phyloP scores from a whole-genome alignment of 2,888 invertebrate genomes.

The Gandaritis pyraliata region DNA sequence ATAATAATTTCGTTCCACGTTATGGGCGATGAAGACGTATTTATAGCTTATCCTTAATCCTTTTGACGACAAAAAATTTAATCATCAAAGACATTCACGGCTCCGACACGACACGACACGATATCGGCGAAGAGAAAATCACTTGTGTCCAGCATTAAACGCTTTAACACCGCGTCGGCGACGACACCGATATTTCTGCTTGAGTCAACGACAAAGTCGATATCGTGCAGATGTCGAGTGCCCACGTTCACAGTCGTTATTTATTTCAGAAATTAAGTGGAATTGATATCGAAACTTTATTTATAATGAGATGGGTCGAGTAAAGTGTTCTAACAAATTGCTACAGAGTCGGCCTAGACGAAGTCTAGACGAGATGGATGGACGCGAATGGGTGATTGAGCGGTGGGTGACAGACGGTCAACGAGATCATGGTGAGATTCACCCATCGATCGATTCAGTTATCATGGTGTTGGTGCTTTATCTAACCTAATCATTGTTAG shows the following conservation, averaged over 20 bases:
- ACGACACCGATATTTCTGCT: no score
- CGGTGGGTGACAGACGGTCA: constrained; percentile 9
- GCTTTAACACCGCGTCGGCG: no score
- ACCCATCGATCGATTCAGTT: not conserved
- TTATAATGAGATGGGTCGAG: no score
- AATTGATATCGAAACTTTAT: constrained; percentile 48
- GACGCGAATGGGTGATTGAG: constrained; percentile 1
- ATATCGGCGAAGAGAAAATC: no score
- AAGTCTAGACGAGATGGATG: constrained; percentile 17
- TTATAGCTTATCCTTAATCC: constrained; percentile 65
- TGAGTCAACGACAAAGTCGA: no score
- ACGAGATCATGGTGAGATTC: no score
- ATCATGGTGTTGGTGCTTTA: not conserved
- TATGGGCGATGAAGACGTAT: constrained; percentile 45
- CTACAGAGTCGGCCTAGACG: not conserved
- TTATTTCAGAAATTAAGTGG: constrained; percentile 60
- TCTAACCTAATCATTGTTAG: no score
- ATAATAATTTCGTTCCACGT: constrained; percentile 50
- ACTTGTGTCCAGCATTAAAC: no score
- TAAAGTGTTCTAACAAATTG: not conserved
- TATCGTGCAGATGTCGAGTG: no score
- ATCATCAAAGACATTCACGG: constrained; percentile 56
- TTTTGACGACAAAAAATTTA: constrained; percentile 75
- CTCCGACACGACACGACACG: no score
- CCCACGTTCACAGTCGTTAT: no score